Base-by-base conservation (phyloP, 1,140 invertebrate species). In the Leguminivora glycinivorella region DNA sequence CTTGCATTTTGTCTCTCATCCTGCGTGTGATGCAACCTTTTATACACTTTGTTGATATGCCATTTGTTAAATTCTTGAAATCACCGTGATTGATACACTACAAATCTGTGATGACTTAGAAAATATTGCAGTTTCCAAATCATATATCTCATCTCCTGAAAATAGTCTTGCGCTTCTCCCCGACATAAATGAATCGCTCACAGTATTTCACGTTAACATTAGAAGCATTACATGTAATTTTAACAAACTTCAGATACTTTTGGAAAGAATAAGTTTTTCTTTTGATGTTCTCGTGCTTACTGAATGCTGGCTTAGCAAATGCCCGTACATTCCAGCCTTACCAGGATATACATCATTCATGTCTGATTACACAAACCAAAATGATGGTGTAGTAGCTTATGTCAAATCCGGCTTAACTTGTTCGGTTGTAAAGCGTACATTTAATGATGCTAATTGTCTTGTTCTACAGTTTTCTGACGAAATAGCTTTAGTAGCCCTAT, bases 191-290 rank as follows among this genome's bases (percentile, higher is more conserved):
- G 47, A 56, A 56, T 56, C 47, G 14, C 17, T 69, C 26, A 56
- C 47, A 60, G 34, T 58, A 6, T 60, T n/a, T n/a, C 69, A 70
- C n/a, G 2, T 70, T n/a, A 70, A 70, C 19, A 70, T 70, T 38
- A 25, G 69, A 60, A 70, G 69, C 19, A 63, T 70, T 25, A 22
- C 19, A 6, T 31, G 34, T 6, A 70, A 70, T 22, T 70, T 70
- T 63, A 56, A 43, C 26, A 6, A 40, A 1, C 22, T 70, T 4
- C 56, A 22, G 5, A 26, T 58, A 12, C 31, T 70, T 4, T 6
- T 70, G 2, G 12, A 63, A 10, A 63, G 56, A 12, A 40, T 70
- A 14, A 1, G 4, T 1, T 9, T 40, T 60, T 24, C 10, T 1
- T 38, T 70, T 14, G 69, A 70, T 40, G 38, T 70, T n/a, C 19